Evolutionary conservation across 2,797 vertebrate genomes (phyloP).

Genomic region (Neosilurus mollespiculum): DNA sequence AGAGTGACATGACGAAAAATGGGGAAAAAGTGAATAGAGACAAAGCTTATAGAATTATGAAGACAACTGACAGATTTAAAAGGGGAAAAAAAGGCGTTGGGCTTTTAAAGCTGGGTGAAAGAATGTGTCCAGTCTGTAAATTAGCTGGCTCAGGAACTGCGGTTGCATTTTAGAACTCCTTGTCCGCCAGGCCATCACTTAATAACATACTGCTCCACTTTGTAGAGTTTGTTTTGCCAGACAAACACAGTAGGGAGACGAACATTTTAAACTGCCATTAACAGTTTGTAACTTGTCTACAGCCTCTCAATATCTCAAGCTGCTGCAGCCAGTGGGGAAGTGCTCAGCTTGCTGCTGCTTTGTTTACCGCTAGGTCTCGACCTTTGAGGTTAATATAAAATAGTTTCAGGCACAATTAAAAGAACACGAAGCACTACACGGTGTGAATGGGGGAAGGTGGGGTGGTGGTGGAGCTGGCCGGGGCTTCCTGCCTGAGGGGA

Average conservation of each 20-base stretch:
- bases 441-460: constrained; percentile 39
- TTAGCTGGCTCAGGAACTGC: constrained; percentile 14
- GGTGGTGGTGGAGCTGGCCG: constrained; percentile 52
- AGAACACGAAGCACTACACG: constrained; percentile 27
- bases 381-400: constrained; percentile 51
- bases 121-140: constrained; percentile 32
- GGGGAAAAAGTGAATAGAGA: constrained; percentile 51
- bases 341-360: constrained; percentile 24
- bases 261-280: constrained; percentile 22
- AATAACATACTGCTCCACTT: constrained; percentile 32
- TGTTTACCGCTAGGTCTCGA: constrained; percentile 31
- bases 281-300: constrained; percentile 32
- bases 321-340: constrained; percentile 22
- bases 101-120: constrained; percentile 31
- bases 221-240: constrained; percentile 28
- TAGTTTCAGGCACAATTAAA: constrained; percentile 51
- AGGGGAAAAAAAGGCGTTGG: constrained; percentile 1
- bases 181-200: constrained; percentile 21
- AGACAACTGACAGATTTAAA: constrained; percentile 44
- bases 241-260: constrained; percentile 11
- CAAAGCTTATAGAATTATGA: constrained; percentile 43
- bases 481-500: constrained; percentile 70
- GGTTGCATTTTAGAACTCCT: constrained; percentile 8
- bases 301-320: constrained; percentile 34
- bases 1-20: constrained; percentile 32